phyloP scores from a whole-genome alignment of 2,797 vertebrate species.

The Orestias chungarensis region DNA sequence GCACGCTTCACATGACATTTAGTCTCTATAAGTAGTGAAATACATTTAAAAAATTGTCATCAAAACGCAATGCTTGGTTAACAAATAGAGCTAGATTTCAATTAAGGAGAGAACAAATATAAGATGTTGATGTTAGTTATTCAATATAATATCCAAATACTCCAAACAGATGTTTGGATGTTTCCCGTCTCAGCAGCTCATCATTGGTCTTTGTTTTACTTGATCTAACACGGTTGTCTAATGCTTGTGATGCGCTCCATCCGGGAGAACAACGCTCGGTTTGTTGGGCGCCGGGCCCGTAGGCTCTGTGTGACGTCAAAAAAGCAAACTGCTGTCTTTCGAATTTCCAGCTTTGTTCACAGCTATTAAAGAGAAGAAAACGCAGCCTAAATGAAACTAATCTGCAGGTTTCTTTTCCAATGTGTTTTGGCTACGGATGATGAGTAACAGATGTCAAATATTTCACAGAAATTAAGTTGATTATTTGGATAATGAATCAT shows the following conservation, averaged over 20 bases:
- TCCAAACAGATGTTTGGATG: too few species aligned
- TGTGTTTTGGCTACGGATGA: not conserved
- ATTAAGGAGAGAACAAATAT: not conserved
- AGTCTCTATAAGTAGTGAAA: constrained; percentile 10
- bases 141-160: not conserved
- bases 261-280: constrained; percentile 37
- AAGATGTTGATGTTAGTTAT: too few species aligned
- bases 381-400: not conserved
- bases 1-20: constrained; percentile 41
- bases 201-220: not conserved
- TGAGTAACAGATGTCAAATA: not conserved
- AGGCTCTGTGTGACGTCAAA: constrained; percentile 13
- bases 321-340: constrained; percentile 43
- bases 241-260: constrained; percentile 40
- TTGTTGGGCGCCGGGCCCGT: constrained; percentile 22
- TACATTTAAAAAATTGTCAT: constrained; percentile 3
- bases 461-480: not conserved
- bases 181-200: not conserved
- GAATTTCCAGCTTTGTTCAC: constrained; percentile 33
- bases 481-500: constrained; percentile 14
- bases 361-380: constrained; percentile 12
- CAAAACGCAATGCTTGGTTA: not conserved
- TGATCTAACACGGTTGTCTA: constrained; percentile 41
- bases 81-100: not conserved
- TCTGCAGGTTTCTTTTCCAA: not conserved